Percentiles rank a stretch among this genome's conserved stretches.
Conservation (phyloP, 2,888 invertebrate species). For the Papilio gigon region DNA sequence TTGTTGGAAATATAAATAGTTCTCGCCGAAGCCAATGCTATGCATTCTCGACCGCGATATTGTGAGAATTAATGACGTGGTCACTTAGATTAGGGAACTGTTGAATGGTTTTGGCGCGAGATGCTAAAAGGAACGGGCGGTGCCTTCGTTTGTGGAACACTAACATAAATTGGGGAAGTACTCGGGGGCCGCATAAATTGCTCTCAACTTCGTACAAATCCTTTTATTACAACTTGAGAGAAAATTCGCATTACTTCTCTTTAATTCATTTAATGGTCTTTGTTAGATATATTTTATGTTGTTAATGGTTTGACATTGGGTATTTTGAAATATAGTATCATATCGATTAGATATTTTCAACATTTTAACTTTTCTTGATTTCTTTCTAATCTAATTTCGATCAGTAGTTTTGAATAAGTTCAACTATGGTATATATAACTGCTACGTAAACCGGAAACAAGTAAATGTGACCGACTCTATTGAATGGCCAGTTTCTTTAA, state of each 20-base stretch:
- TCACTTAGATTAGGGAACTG: slow-evolving; percentile 77
- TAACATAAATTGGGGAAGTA: slow-evolving; percentile 60
- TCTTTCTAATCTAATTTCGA: background rate
- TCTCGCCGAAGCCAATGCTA: slow-evolving; percentile 72
- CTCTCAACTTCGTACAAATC: slow-evolving; percentile 39
- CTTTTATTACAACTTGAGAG: slow-evolving; percentile 36
- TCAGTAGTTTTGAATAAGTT: background rate
- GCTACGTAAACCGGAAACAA: background rate
- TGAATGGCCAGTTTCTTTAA: slow-evolving; percentile 35
- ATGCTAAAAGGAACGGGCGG: slow-evolving; percentile 75
- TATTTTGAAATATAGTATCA: background rate
- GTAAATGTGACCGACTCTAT: slow-evolving; percentile 40
- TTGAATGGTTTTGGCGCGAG: slow-evolving; percentile 59
- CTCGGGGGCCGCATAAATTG: slow-evolving; percentile 41
- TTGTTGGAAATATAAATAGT: slow-evolving; percentile 82
- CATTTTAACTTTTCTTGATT: background rate
- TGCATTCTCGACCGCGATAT: slow-evolving; percentile 77
- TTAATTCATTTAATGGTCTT: slow-evolving; percentile 37
- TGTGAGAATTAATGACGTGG: slow-evolving; percentile 81
- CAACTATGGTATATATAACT: background rate
- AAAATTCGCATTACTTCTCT: slow-evolving; percentile 16
- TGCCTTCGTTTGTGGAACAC: slow-evolving; percentile 73
- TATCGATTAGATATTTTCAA: background rate
- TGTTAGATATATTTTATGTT: background rate
- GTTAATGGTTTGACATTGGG: background rate